Evolutionary conservation across 1,140 invertebrate species (phyloP), one percentile per base, ranked within the genome.

Genomic region (Euura saliciscinereae): DNA sequence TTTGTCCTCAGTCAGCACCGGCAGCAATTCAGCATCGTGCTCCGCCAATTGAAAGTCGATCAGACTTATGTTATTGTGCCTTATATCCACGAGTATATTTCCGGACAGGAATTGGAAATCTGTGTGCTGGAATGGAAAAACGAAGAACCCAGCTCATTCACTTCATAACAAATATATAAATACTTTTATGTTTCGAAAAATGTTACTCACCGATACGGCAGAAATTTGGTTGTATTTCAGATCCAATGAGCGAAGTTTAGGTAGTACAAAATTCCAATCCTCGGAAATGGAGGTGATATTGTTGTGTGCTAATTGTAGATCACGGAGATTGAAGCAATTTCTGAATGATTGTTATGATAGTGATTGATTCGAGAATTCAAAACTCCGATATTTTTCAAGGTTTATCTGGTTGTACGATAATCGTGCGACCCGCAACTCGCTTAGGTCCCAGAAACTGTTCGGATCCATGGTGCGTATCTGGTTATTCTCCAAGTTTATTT

Each of bases 301-400:
- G 78, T 93, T 93, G 74, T 91, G 89, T 11, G 88, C 88, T 66
- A 93, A 80, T 78, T 92, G 88, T 4, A 93, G 83, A 70, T 88
- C 82, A 74, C 87, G 84, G 28, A 94, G 82, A n/a, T 86, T 82
- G 2, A 75, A 74, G 4, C 89, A 88, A 10, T 83, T 71, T 11
- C 84, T 77, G 69, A 93, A 91, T 0, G 90, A 68, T 7, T 73
- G n/a, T n/a, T n/a, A n/a, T n/a, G n/a, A n/a, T n/a, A n/a, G 90
- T 5, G 90, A 91, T 4, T 43, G 65, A 78, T 73, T 45, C 66
- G 72, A 0, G 71, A 76, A 1, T 42, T 68, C 3, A 4, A 46
- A 4, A n/a, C n/a, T n/a, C n/a, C n/a, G n/a, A n/a, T n/a, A n/a
- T n/a, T n/a, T n/a, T 66, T 76, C 3, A 86, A 45, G 85, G n/a